Percentiles rank a stretch among this genome's conserved stretches.
phyloP scores from a whole-genome alignment of 2,888 invertebrate species.

The Cerastoderma edule region DNA sequence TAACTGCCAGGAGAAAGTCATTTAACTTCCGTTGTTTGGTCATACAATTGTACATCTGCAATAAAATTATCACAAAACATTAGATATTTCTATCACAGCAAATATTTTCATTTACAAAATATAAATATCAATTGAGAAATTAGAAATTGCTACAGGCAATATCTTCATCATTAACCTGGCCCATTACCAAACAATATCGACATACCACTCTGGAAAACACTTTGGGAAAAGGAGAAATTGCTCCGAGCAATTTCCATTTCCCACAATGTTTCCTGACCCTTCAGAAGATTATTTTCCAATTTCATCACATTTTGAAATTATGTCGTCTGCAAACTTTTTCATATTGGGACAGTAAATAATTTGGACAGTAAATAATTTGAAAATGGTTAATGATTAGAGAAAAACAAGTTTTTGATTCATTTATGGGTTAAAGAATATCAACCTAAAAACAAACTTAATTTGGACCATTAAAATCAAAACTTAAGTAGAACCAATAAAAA shows the following conservation, averaged over 20 bases:
- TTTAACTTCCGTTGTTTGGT: slow-evolving; percentile 89
- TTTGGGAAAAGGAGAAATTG: slow-evolving; percentile 8
- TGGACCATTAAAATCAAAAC: too few species aligned
- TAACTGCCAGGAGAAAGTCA: slow-evolving; percentile 91
- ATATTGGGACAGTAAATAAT: not conserved
- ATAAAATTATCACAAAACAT: too few species aligned
- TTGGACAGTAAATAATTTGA: not conserved
- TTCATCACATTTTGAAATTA: not conserved
- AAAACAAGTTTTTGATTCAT: too few species aligned
- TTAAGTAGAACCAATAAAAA: too few species aligned
- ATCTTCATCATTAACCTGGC: too few species aligned
- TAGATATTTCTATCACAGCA: too few species aligned
- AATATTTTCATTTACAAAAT: too few species aligned
- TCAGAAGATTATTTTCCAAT: not conserved
- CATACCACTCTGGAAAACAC: not conserved
- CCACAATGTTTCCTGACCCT: slow-evolving; percentile 4
- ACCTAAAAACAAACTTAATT: too few species aligned
- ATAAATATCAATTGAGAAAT: too few species aligned
- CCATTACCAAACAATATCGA: too few species aligned
- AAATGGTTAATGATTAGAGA: not conserved
- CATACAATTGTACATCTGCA: slow-evolving; percentile 88
- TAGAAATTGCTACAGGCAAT: too few species aligned
- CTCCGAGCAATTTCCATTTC: slow-evolving; percentile 12
- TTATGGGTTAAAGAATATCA: too few species aligned
- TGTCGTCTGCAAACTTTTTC: not conserved